Evolutionary conservation across 2,888 invertebrate species (phyloP).

Genomic region (Ophonus ardosiacus): DNA sequence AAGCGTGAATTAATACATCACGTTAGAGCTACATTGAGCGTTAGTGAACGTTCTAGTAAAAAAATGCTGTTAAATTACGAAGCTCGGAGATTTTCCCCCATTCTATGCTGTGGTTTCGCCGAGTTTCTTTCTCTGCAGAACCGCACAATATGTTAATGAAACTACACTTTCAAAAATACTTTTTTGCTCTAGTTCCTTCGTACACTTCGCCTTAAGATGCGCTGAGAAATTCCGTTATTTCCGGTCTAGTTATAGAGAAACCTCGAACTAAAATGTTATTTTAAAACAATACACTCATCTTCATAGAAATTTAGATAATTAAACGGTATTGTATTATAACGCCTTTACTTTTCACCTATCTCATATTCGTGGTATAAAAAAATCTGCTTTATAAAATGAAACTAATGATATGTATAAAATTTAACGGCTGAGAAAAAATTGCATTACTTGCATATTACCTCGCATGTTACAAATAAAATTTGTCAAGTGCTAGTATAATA

Average conservation of each 20-base stretch:
- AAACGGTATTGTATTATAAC: not conserved
- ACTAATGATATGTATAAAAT: not conserved
- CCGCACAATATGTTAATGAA: slow-evolving; percentile 34
- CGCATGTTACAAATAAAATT: too few relatives aligned
- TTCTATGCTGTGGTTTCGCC: not conserved
- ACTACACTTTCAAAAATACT: slow-evolving; percentile 51
- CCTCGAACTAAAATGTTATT: not conserved
- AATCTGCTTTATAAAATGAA: not conserved
- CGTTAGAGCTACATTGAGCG: not conserved
- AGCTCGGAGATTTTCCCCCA: slow-evolving; percentile 7
- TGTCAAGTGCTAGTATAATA: too few relatives aligned
- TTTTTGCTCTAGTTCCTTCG: slow-evolving; percentile 50
- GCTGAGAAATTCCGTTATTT: slow-evolving; percentile 43
- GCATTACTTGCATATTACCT: too few relatives aligned
- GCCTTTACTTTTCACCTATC: not conserved
- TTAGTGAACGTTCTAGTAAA: slow-evolving; percentile 14
- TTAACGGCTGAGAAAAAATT: too few relatives aligned
- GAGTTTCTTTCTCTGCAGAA: slow-evolving; percentile 3
- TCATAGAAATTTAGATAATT: not conserved
- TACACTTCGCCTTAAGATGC: slow-evolving; percentile 11
- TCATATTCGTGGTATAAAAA: not conserved
- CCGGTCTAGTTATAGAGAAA: slow-evolving; percentile 53
- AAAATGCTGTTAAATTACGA: slow-evolving; percentile 26
- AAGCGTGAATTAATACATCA: slow-evolving; percentile 1
- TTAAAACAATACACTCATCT: not conserved